These are phyloP conservation scores for Solen grandis DNA, from an alignment of 1,140 invertebrate genomes.

Conservation along the genomic window DNA sequence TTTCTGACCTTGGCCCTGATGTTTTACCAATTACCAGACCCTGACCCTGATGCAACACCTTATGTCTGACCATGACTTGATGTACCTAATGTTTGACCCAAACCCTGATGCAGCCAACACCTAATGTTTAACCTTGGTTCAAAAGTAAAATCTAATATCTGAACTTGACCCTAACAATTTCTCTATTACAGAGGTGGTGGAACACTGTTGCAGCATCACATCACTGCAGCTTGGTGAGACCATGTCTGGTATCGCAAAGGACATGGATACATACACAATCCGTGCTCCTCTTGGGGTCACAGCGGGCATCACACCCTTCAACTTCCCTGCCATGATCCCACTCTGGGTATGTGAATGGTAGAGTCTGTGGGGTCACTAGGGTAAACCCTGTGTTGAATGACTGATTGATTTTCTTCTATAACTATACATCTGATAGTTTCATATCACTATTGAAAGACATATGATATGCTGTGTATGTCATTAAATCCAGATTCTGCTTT, in stretches of 20 bases:
- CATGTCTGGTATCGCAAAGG: slow-evolving; percentile 93
- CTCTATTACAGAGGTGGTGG: slow-evolving; percentile 94
- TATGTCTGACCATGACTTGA: no score
- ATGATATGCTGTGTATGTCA: no score
- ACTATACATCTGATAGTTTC: background rate
- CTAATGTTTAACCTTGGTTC: no score
- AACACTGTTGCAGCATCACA: slow-evolving; percentile 96
- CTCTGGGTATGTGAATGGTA: slow-evolving; percentile 87
- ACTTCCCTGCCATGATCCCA: slow-evolving; percentile 99
- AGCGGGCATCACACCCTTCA: slow-evolving; percentile 90
- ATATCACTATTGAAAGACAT: no score
- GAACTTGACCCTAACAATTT: no score
- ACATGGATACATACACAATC: slow-evolving; percentile 88
- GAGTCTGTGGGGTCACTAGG: background rate
- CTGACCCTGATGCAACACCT: no score
- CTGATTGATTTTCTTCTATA: background rate
- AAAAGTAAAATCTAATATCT: no score
- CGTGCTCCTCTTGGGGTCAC: slow-evolving; percentile 92
- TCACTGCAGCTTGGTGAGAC: slow-evolving; percentile 95
- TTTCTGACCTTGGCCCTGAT: no score
- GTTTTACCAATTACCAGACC: no score
- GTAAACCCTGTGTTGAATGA: background rate
- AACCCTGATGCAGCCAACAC: no score
- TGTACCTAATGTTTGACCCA: no score
- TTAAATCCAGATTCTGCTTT: no score